Conservation (phyloP, 2,797 vertebrate genomes). For the Botia almorhae region DNA sequence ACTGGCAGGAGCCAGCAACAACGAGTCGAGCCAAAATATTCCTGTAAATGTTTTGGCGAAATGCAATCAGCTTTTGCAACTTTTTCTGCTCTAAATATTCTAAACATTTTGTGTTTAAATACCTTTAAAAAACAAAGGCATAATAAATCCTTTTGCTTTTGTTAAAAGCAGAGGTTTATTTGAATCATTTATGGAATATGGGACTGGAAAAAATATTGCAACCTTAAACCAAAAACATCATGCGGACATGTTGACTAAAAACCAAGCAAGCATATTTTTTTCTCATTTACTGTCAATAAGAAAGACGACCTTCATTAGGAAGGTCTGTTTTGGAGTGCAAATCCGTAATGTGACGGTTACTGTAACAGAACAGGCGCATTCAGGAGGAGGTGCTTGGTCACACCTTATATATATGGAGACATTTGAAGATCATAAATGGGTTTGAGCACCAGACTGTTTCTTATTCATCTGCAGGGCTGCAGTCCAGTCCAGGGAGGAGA, state of each 20-base stretch:
- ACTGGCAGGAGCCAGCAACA: constrained; percentile 1
- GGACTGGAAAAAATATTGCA: background rate
- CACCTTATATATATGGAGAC: constrained; percentile 58
- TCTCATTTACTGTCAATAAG: constrained; percentile 3
- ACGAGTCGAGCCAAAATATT: constrained; percentile 25
- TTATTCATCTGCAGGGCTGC: constrained; percentile 50
- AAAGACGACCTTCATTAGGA: background rate
- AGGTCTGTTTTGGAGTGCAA: constrained; percentile 15
- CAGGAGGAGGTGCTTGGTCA: constrained; percentile 63
- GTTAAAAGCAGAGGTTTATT: background rate
- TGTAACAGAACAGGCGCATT: constrained; percentile 41
- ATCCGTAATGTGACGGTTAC: constrained; percentile 32
- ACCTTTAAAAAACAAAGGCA: background rate
- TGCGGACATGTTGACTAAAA: background rate
- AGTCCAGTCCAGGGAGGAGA: constrained; percentile 37
- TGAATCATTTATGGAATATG: background rate
- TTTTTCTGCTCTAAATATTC: background rate
- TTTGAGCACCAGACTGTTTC: constrained; percentile 50
- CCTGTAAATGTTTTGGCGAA: constrained; percentile 32
- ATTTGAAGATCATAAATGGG: constrained; percentile 61
- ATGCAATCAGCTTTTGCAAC: background rate
- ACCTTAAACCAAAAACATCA: background rate
- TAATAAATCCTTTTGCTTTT: background rate
- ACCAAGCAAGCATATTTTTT: background rate
- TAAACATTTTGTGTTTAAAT: too few relatives aligned